Evolutionary conservation across 2,113 vertebrate species (phyloP), one percentile per base, ranked within the genome.

Genomic region (Nansenia antarctica): DNA sequence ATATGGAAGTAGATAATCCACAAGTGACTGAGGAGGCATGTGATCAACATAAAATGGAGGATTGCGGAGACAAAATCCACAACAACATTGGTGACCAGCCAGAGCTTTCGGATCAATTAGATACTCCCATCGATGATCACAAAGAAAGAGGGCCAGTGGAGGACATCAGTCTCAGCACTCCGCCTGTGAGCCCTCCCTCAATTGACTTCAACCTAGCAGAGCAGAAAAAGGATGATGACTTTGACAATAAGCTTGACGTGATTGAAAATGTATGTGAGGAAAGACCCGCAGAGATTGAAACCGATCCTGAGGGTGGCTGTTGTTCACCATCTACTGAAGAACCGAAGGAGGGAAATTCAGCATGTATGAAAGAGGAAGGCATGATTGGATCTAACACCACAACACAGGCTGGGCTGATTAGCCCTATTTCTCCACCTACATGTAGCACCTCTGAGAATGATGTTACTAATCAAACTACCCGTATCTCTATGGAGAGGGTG

Each of bases 401-500:
- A 70, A 73, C 63, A 62, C 58, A 68, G 49, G 70, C 78, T 55
- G 1, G 58, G 70, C 63, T 82, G 4, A 73, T 63, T 26, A 37
- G 5, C 49, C 45, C 53, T 9, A 67, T 76, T 42, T n/a, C 62
- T 2, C 59, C 61, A 49, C 58, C 59, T 49, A 65, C 9, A 15
- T 59, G 26, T 67, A 73, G 62, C 49, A 62, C 65, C 55, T 65
- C 52, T 31, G 73, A 82, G 70, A 69, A 18, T 9, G 73, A 72
- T 62, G 45, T 18, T 27, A 15, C 67, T 61, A 63, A 35, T 74
- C 62, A 72, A 70, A 54, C 62, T 70, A 20, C 27, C 30, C 61
- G 79, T 37, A 49, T 87, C 65, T 79, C 77, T 11, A 22, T 82
- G 65, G 78, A 86, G 31, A 74, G 71, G 18, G 65, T 82, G 27